These are phyloP conservation scores for Rosalia funebris DNA, from an alignment of 2,888 invertebrate species.

Conservation along the genomic window DNA sequence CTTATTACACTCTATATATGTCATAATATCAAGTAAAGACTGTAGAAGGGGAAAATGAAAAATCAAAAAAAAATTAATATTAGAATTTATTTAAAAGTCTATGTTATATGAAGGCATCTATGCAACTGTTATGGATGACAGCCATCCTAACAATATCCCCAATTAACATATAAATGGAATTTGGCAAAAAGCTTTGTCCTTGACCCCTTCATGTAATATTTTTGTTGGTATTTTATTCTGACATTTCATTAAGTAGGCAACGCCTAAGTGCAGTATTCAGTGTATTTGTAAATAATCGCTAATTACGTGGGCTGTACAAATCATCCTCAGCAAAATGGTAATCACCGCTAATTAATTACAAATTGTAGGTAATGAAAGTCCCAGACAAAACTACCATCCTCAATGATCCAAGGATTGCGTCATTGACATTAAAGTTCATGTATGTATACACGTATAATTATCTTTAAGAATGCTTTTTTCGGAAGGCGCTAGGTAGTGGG, in stretches of 20 bases:
- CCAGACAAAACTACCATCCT: conserved; percentile 24
- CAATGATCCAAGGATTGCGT: conserved; percentile 28
- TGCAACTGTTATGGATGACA: too few species aligned
- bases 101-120: too few species aligned
- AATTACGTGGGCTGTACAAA: not conserved
- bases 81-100: too few species aligned
- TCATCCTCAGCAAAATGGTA: not conserved
- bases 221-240: not conserved
- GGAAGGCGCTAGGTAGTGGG: conserved; percentile 19
- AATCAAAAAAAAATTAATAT: too few species aligned
- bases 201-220: not conserved
- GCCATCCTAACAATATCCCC: too few species aligned
- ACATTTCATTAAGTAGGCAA: conserved; percentile 3
- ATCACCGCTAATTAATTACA: conserved; percentile 8
- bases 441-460: conserved; percentile 29
- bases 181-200: too few species aligned
- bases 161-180: too few species aligned
- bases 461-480: conserved; percentile 29
- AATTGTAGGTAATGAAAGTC: conserved; percentile 18
- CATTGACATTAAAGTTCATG: conserved; percentile 33
- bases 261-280: not conserved
- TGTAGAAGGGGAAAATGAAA: too few species aligned
- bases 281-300: not conserved
- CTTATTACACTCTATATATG: too few species aligned
- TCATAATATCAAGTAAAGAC: too few species aligned